Conservation (phyloP, 2,888 invertebrate genomes). For the Napeogenes sylphis region DNA sequence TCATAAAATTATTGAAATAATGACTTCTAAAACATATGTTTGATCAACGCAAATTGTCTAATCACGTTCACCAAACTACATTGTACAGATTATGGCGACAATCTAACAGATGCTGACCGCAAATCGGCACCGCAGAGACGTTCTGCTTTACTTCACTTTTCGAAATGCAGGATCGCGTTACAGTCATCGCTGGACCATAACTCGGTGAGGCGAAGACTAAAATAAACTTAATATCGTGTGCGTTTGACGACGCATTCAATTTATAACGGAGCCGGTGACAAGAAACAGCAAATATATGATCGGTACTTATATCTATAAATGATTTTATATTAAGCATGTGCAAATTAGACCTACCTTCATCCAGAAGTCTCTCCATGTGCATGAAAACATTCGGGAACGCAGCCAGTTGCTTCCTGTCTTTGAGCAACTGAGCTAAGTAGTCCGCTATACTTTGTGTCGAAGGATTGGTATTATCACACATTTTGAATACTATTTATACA, state of each 20-base stretch:
- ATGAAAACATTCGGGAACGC: slow-evolving; percentile 99
- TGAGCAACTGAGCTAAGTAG: slow-evolving; percentile 99
- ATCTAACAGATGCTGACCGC: slow-evolving; percentile 69
- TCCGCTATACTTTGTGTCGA: slow-evolving; percentile 98
- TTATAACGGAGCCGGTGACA: slow-evolving; percentile 68
- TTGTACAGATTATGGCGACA: slow-evolving; percentile 64
- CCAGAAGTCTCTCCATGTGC: slow-evolving; percentile 98
- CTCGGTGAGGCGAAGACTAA: slow-evolving; percentile 75
- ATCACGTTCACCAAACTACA: slow-evolving; percentile 28
- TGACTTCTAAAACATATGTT: slow-evolving; percentile 53
- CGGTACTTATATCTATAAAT: slow-evolving; percentile 40
- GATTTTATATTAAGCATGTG: slow-evolving; percentile 52
- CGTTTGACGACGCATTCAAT: slow-evolving; percentile 75
- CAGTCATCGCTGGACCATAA: slow-evolving; percentile 76
- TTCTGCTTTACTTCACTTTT: slow-evolving; percentile 70
- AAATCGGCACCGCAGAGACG: slow-evolving; percentile 59
- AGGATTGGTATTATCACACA: slow-evolving; percentile 79
- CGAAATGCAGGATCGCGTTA: slow-evolving; percentile 73
- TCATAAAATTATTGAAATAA: slow-evolving; percentile 23
- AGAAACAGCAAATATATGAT: slow-evolving; percentile 37
- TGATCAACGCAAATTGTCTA: slow-evolving; percentile 43
- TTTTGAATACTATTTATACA: slow-evolving; percentile 66
- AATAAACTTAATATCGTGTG: slow-evolving; percentile 77
- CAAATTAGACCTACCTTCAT: slow-evolving; percentile 90
- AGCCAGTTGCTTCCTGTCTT: slow-evolving; percentile 99